These are phyloP conservation scores for Narcine bancroftii DNA, from an alignment of 2,113 vertebrate species.

Conservation along the genomic window DNA sequence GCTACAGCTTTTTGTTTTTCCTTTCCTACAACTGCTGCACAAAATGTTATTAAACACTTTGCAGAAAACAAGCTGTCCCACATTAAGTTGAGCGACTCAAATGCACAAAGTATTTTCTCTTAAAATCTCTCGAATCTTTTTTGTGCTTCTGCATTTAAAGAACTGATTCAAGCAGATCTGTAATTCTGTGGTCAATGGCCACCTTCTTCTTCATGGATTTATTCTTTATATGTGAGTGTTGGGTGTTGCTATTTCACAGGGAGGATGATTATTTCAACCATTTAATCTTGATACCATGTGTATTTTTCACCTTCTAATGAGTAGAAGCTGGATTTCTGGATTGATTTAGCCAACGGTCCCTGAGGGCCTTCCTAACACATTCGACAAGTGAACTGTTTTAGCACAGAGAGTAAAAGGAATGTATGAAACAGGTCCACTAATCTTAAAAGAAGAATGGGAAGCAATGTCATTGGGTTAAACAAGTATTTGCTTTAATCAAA, in stretches of 20 bases:
- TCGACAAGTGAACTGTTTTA: background rate
- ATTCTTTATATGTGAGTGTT: background rate
- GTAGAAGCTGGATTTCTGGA: background rate
- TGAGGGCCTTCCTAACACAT: background rate
- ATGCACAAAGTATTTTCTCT: background rate
- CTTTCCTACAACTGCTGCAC: background rate
- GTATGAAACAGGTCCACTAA: too few species aligned
- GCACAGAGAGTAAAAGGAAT: background rate
- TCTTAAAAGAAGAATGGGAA: too few species aligned
- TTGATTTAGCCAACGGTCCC: background rate
- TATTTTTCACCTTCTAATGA: background rate
- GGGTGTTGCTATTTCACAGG: background rate
- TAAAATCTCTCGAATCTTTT: background rate
- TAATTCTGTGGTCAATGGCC: background rate
- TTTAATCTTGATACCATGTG: background rate
- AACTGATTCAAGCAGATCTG: background rate
- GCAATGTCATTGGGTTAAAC: too few species aligned
- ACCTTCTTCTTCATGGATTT: background rate
- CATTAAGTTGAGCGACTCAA: background rate
- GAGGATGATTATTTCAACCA: background rate
- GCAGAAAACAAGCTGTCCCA: too few species aligned
- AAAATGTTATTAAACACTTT: too few species aligned
- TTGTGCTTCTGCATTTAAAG: background rate
- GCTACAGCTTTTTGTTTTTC: too few species aligned
- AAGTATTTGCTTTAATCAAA: too few species aligned